A percentile compares a stretch with the other conserved stretches of the same genome.
phyloP scores from a whole-genome alignment of 2,797 vertebrate species.

The Novumbra hubbsi region DNA sequence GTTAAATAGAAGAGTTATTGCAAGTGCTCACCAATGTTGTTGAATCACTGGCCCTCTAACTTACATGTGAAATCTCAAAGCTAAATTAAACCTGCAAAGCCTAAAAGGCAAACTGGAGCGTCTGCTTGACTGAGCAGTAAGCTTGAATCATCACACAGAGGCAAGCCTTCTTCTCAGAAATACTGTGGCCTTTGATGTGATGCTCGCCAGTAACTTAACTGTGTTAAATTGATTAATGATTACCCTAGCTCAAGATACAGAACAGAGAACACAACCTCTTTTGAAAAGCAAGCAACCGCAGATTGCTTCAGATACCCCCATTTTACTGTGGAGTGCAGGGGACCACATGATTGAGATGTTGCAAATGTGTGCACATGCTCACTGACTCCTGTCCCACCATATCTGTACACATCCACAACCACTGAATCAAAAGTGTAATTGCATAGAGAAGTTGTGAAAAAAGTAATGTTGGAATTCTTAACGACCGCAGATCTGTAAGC shows the following conservation, averaged over 20 bases:
- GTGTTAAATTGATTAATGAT: conserved; percentile 63
- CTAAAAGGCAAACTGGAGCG: conserved; percentile 6
- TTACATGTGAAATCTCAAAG: not conserved
- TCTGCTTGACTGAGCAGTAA: conserved; percentile 47
- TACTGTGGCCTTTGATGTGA: conserved; percentile 23
- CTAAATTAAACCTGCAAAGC: not conserved
- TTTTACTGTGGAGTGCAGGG: conserved; percentile 44
- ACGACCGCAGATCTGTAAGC: too few species aligned
- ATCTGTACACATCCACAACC: conserved; percentile 20
- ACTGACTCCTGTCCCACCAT: conserved; percentile 51
- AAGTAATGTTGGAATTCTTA: too few species aligned
- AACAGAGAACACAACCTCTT: conserved; percentile 18
- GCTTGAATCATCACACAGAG: conserved; percentile 56
- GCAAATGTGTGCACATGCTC: conserved; percentile 51
- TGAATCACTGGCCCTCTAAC: not conserved
- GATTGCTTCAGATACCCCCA: conserved; percentile 36
- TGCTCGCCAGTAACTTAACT: conserved; percentile 52
- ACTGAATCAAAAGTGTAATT: too few species aligned
- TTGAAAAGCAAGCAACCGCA: conserved; percentile 37
- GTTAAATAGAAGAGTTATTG: not conserved
- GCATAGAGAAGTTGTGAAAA: too few species aligned
- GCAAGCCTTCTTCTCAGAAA: conserved; percentile 60
- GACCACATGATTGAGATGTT: conserved; percentile 64
- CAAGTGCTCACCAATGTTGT: not conserved
- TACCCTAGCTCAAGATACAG: conserved; percentile 43